These are phyloP conservation scores for Erannis defoliaria DNA, from an alignment of 2,888 invertebrate genomes.

Conservation along the genomic window DNA sequence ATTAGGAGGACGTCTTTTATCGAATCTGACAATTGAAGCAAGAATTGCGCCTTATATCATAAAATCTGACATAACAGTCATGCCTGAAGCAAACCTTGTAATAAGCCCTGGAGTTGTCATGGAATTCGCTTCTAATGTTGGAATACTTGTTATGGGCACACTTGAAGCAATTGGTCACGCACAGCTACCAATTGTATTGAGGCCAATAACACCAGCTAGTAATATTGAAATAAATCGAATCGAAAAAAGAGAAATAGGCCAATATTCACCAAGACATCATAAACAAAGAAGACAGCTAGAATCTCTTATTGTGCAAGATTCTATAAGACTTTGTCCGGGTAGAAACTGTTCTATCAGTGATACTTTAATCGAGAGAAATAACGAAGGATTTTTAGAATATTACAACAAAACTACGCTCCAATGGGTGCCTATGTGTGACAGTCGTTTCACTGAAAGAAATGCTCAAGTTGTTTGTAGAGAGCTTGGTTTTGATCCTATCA, in stretches of 20 bases:
- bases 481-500: slow-evolving; percentile 95
- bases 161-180: slow-evolving; percentile 93
- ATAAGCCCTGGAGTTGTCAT: slow-evolving; percentile 96
- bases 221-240: slow-evolving; percentile 73
- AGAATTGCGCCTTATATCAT: slow-evolving; percentile 92
- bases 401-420: slow-evolving; percentile 98
- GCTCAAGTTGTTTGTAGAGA: slow-evolving; percentile 98
- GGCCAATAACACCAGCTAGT: slow-evolving; percentile 80
- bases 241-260: slow-evolving; percentile 72
- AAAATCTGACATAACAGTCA: slow-evolving; percentile 96
- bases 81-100: slow-evolving; percentile 96
- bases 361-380: slow-evolving; percentile 78
- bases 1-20: slow-evolving; percentile 92
- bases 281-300: slow-evolving; percentile 85
- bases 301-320: slow-evolving; percentile 85
- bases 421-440: slow-evolving; percentile 99
- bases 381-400: slow-evolving; percentile 97
- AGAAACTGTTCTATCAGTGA: slow-evolving; percentile 88
- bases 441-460: slow-evolving; percentile 97
- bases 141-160: slow-evolving; percentile 97
- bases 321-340: slow-evolving; percentile 93
- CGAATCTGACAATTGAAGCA: slow-evolving; percentile 88
- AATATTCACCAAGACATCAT: slow-evolving; percentile 66
- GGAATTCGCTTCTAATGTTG: slow-evolving; percentile 98
- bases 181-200: slow-evolving; percentile 92